Evolutionary conservation across 1,140 invertebrate species (phyloP).

Genomic region (Brachionus koreanus): DNA sequence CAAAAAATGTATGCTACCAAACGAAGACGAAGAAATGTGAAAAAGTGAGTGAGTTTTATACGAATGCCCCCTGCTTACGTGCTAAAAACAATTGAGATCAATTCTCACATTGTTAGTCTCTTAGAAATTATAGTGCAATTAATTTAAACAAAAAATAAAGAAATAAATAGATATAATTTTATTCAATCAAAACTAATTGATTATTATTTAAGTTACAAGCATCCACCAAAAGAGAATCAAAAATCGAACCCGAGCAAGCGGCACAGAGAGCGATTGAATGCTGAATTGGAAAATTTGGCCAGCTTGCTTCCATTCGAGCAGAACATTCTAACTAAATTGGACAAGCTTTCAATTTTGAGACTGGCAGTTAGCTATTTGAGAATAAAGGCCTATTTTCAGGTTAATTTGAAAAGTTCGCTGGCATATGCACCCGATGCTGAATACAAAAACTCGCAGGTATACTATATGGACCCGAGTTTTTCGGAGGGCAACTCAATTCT

Average conservation of each 20-base stretch:
- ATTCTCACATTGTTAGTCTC: neutral
- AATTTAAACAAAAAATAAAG: neutral
- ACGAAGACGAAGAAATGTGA: constrained; percentile 80
- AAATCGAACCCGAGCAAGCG: constrained; percentile 97
- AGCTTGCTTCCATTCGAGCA: constrained; percentile 95
- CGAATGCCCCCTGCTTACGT: neutral
- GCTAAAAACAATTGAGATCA: constrained; percentile 6
- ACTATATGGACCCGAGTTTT: constrained; percentile 13
- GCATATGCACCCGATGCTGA: neutral
- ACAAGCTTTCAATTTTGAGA: constrained; percentile 91
- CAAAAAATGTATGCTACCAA: constrained; percentile 80
- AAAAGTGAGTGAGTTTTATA: constrained; percentile 68
- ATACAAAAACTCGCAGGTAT: neutral
- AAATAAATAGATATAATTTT: neutral
- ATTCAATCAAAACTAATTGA: neutral
- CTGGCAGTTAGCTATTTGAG: constrained; percentile 84
- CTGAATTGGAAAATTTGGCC: constrained; percentile 94
- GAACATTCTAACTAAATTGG: constrained; percentile 93
- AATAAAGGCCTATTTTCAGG: constrained; percentile 46
- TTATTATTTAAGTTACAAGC: constrained; percentile 73
- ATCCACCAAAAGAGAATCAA: constrained; percentile 90
- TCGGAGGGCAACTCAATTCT: constrained; percentile 24
- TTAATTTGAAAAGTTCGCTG: neutral
- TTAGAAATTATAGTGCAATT: neutral
- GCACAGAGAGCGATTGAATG: constrained; percentile 92